Evolutionary conservation across 2,113 vertebrate species (phyloP).

Genomic region (Cochlearius cochlearius): DNA sequence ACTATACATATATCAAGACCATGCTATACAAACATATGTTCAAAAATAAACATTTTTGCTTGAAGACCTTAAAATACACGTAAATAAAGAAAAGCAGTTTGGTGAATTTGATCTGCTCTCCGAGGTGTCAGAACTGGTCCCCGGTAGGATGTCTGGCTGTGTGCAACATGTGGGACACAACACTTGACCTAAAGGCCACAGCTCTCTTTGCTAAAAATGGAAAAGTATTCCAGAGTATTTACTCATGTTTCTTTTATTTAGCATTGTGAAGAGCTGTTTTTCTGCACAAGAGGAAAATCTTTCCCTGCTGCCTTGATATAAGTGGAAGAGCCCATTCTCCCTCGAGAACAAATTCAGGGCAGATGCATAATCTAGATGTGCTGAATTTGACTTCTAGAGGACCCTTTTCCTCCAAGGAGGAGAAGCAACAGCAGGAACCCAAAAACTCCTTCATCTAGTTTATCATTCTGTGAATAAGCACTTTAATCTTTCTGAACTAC

Average conservation of each 20-base stretch:
- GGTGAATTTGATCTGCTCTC: not conserved
- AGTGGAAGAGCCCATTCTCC: not conserved
- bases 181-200: not conserved
- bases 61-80: not conserved
- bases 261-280: not conserved
- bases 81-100: not conserved
- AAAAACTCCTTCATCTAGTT: not conserved
- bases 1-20: not conserved
- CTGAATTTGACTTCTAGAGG: not conserved
- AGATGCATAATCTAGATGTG: not conserved
- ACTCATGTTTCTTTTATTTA: not conserved
- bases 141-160: not conserved
- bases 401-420: not conserved
- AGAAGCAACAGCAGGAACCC: not conserved
- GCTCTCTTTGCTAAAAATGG: not conserved
- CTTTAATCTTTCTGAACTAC: not conserved
- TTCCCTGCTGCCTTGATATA: not conserved
- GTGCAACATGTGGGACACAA: not conserved
- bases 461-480: not conserved
- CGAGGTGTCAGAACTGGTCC: not conserved
- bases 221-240: not conserved
- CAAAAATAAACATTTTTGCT: not conserved
- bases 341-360: not conserved
- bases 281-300: not conserved
- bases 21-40: not conserved